Evolutionary conservation across 2,113 vertebrate species (phyloP).

Genomic region (Microtus richardsoni): DNA sequence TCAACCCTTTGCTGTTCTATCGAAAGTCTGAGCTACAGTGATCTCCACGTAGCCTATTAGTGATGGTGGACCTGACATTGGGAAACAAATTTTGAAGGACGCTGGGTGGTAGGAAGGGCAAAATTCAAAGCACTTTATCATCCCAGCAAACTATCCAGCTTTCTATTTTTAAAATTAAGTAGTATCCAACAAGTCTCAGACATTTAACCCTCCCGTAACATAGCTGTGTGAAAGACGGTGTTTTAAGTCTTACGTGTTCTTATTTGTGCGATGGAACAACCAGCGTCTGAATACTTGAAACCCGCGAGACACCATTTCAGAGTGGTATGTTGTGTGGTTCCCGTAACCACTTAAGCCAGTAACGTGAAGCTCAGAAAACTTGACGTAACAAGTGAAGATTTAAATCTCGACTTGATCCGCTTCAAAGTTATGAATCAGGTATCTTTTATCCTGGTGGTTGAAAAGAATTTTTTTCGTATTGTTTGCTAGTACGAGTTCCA

Average conservation of each 20-base stretch:
- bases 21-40: constrained; percentile 22
- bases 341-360: not conserved
- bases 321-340: not conserved
- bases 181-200: constrained; percentile 21
- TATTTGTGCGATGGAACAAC: not conserved
- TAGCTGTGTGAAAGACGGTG: not conserved
- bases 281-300: not conserved
- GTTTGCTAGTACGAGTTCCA: not conserved
- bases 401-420: not conserved
- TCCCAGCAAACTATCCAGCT: constrained; percentile 1
- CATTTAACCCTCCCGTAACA: not conserved
- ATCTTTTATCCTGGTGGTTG: constrained; percentile 3
- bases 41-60: constrained; percentile 20
- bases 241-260: not conserved
- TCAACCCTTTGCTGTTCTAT: constrained; percentile 31
- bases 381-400: constrained; percentile 9
- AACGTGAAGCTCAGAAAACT: not conserved
- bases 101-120: constrained; percentile 48
- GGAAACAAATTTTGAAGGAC: constrained; percentile 57
- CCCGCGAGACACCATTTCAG: not conserved
- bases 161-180: constrained; percentile 66
- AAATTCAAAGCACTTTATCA: constrained; percentile 15
- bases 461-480: constrained; percentile 5
- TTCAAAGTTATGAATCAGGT: not conserved
- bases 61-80: not conserved